Conservation (phyloP, 2,888 invertebrate genomes). For the Geotrupes spiniger region DNA sequence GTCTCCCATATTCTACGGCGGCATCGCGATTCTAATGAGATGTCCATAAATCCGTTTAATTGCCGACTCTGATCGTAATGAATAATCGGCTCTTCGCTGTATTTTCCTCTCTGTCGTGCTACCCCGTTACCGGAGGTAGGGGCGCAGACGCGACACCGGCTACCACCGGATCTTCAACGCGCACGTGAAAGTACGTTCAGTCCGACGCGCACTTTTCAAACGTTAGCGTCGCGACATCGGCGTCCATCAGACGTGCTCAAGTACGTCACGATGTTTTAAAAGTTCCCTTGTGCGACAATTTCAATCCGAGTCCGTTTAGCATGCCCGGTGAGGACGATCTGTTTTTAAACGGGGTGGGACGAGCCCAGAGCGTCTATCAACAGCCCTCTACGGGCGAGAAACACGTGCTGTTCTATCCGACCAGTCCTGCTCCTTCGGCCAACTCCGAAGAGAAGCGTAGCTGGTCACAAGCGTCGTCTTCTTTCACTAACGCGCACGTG, state of each 20-base stretch:
- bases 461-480: constrained; percentile 44
- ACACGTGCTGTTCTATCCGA: constrained; percentile 51
- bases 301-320: constrained; percentile 6
- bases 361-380: constrained; percentile 48
- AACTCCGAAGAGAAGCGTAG: constrained; percentile 44
- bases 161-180: constrained; percentile 16
- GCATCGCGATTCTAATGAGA: constrained; percentile 33
- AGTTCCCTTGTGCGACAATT: not conserved
- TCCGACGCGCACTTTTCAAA: constrained; percentile 39
- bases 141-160: constrained; percentile 18
- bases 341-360: constrained; percentile 45
- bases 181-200: constrained; percentile 40
- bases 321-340: constrained; percentile 46
- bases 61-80: constrained; percentile 34
- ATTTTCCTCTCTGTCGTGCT: constrained; percentile 9
- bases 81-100: constrained; percentile 35
- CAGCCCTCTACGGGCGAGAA: constrained; percentile 50
- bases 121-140: constrained; percentile 7
- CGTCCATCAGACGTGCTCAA: not conserved
- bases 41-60: constrained; percentile 40
- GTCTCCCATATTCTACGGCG: constrained; percentile 6
- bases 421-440: constrained; percentile 47
- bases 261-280: not conserved
- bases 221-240: constrained; percentile 1
- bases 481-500: constrained; percentile 38